phyloP scores from a whole-genome alignment of 2,113 vertebrate species.

The Anarrhichthys ocellatus region DNA sequence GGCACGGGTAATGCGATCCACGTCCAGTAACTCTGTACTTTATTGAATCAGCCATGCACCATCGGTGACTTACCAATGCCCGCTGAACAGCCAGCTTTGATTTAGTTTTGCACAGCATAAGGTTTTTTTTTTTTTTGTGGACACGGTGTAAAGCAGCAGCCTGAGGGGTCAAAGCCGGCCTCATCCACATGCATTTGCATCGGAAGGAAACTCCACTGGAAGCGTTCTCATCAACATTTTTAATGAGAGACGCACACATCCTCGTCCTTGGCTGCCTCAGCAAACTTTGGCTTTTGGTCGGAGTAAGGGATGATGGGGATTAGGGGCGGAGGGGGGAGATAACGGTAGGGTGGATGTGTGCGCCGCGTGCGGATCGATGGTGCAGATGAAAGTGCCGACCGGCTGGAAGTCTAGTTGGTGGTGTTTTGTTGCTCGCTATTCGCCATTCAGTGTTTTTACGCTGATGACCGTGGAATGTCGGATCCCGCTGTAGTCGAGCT shows the following conservation, averaged over 20 bases:
- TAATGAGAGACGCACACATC: conserved; percentile 47
- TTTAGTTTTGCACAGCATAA: conserved; percentile 35
- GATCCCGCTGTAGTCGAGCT: conserved; percentile 17
- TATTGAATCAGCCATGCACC: conserved; percentile 32
- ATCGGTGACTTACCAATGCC: conserved; percentile 4
- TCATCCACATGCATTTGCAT: conserved; percentile 20
- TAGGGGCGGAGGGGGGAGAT: conserved; percentile 28
- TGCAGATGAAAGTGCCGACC: conserved; percentile 44
- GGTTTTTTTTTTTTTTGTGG: background rate
- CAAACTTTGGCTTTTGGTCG: conserved; percentile 52
- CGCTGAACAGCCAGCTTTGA: conserved; percentile 14
- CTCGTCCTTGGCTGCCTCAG: conserved; percentile 43
- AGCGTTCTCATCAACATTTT: conserved; percentile 62
- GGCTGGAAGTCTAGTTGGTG: conserved; percentile 40
- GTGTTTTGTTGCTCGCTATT: conserved; percentile 51
- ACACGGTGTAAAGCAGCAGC: conserved; percentile 11
- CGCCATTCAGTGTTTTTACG: conserved; percentile 29
- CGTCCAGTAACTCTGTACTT: conserved; percentile 38
- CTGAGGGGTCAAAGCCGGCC: background rate
- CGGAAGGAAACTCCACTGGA: conserved; percentile 26
- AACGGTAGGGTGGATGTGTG: conserved; percentile 47
- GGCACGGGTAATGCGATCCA: conserved; percentile 23
- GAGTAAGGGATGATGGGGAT: conserved; percentile 62
- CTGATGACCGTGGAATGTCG: conserved; percentile 45
- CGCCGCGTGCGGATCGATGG: conserved; percentile 48